These are phyloP conservation scores for Catocala fraxini DNA, from an alignment of 2,888 invertebrate genomes.

Conservation along the genomic window DNA sequence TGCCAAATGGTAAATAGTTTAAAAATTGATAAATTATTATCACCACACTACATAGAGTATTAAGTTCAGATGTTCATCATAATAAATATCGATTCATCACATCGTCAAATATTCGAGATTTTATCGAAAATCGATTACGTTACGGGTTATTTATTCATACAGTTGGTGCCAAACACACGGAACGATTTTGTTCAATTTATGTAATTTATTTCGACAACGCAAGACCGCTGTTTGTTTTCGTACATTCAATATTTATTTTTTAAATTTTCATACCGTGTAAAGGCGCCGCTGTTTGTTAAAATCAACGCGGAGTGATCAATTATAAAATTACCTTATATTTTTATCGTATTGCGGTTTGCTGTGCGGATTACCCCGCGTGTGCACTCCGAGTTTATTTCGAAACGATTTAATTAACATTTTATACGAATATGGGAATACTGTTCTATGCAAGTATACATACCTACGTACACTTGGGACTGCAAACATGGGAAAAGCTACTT, in stretches of 20 bases:
- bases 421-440: neutral
- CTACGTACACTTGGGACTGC: too few species aligned
- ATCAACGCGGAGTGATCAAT: constrained; percentile 55
- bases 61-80: neutral
- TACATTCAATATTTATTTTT: constrained; percentile 58
- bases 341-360: constrained; percentile 36
- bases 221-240: constrained; percentile 52
- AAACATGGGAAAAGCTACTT: too few species aligned
- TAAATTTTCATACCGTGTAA: constrained; percentile 50
- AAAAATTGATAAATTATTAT: too few species aligned
- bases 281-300: constrained; percentile 47
- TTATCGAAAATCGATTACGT: constrained; percentile 34
- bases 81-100: constrained; percentile 16
- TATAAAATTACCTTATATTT: constrained; percentile 56
- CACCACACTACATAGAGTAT: too few species aligned
- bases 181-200: constrained; percentile 52
- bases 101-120: constrained; percentile 25
- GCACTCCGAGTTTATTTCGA: constrained; percentile 19
- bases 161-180: constrained; percentile 46
- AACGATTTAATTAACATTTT: constrained; percentile 23
- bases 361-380: constrained; percentile 14
- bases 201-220: constrained; percentile 55
- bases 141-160: constrained; percentile 42
- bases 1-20: too few species aligned
- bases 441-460: neutral